Percentiles rank a stretch among this genome's conserved stretches.
Evolutionary conservation across 2,888 invertebrate species (phyloP).

Genomic region (Eupithecia pulchellata): DNA sequence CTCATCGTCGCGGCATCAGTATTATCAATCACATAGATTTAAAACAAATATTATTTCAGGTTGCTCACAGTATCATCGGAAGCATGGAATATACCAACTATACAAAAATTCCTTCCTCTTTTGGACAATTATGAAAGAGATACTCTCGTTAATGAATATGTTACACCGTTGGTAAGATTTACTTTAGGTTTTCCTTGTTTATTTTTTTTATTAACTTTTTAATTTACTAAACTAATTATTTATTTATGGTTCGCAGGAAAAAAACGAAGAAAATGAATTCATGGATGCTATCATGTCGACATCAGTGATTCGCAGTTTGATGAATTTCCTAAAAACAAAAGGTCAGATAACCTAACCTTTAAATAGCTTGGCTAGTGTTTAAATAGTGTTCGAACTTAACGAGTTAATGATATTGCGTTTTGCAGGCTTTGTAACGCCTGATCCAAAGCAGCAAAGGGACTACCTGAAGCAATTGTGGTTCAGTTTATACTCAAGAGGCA

Average conservation of each 20-base stretch:
- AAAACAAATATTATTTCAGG: constrained; percentile 71
- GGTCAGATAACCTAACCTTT: constrained; percentile 57
- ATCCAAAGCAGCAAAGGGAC: constrained; percentile 89
- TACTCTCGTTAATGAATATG: constrained; percentile 89
- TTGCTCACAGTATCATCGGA: constrained; percentile 87
- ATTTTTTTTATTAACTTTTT: no score
- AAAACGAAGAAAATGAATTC: constrained; percentile 91
- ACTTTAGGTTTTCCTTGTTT: background rate
- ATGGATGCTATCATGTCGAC: constrained; percentile 92
- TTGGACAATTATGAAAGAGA: constrained; percentile 95
- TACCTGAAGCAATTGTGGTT: constrained; percentile 92
- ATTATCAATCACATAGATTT: background rate
- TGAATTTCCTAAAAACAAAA: constrained; percentile 88
- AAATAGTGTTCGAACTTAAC: background rate
- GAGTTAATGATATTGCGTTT: background rate
- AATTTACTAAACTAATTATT: background rate
- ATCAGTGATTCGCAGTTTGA: constrained; percentile 89
- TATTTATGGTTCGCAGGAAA: constrained; percentile 78
- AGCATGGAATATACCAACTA: constrained; percentile 89
- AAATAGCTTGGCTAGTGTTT: background rate
- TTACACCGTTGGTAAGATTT: constrained; percentile 85
- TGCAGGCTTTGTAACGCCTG: constrained; percentile 86
- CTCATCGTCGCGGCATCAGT: background rate
- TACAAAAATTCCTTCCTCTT: constrained; percentile 89
- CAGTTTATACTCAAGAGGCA: constrained; percentile 92